phyloP scores from a whole-genome alignment of 2,113 vertebrate genomes.

The Petrocephalus zakoni region DNA sequence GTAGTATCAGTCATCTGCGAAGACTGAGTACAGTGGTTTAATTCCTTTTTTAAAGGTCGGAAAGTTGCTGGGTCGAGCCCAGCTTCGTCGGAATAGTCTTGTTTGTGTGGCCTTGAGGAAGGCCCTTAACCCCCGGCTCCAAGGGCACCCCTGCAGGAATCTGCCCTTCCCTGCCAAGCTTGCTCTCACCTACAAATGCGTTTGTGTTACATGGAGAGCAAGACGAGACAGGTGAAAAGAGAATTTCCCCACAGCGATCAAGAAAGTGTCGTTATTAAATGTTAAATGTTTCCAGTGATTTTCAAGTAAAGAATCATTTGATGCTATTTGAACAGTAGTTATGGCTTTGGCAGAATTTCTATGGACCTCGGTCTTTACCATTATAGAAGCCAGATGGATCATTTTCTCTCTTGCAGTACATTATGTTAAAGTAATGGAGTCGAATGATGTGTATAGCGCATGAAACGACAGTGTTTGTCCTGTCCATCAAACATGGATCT shows the following conservation, averaged over 20 bases:
- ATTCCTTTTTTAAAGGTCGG: neutral
- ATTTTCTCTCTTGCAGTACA: neutral
- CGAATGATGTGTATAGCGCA: neutral
- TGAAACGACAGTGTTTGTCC: neutral
- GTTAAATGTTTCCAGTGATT: neutral
- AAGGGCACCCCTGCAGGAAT: neutral
- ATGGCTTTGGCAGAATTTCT: neutral
- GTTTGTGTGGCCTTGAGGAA: neutral
- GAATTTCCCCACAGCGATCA: neutral
- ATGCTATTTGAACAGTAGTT: neutral
- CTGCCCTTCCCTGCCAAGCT: neutral
- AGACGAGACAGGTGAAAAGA: too few relatives aligned
- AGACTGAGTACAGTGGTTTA: neutral
- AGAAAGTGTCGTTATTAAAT: neutral
- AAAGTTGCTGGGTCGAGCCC: neutral
- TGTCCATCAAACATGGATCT: neutral
- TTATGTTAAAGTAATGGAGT: neutral
- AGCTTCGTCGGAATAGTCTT: neutral
- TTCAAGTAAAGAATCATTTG: neutral
- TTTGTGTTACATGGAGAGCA: neutral
- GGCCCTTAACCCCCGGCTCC: too few relatives aligned
- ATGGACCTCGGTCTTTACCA: neutral
- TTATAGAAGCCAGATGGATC: neutral
- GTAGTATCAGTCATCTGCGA: neutral
- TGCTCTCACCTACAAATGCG: neutral